A percentile compares a stretch with the other conserved stretches of the same genome.
Evolutionary conservation across 2,113 vertebrate genomes (phyloP).

Genomic region (Hemiprocne comata): DNA sequence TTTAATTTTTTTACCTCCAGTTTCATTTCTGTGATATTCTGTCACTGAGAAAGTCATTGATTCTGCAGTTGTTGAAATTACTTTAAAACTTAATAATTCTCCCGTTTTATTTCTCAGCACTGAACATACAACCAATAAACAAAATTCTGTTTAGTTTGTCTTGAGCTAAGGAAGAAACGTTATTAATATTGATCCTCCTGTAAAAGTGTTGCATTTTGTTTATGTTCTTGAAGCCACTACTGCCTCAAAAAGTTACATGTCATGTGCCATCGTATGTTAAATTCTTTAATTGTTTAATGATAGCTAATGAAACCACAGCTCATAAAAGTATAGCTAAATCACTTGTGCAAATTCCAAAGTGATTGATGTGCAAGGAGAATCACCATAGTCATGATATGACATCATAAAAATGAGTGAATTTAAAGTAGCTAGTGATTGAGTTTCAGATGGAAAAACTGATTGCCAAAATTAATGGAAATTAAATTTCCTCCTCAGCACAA

Average conservation of each 20-base stretch:
- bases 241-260: background rate
- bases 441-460: background rate
- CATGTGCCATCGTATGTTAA: background rate
- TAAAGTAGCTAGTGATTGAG: background rate
- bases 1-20: background rate
- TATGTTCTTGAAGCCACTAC: background rate
- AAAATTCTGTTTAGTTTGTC: background rate
- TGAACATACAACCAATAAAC: background rate
- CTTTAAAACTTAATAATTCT: background rate
- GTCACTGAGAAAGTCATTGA: background rate
- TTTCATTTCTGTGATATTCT: background rate
- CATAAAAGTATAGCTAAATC: background rate
- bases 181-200: background rate
- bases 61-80: background rate
- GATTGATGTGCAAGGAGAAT: background rate
- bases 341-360: background rate
- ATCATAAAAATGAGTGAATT: background rate
- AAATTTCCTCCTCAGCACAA: background rate
- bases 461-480: background rate
- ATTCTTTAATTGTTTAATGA: background rate
- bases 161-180: background rate
- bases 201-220: background rate
- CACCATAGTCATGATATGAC: fast-evolving
- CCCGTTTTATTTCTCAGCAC: background rate
- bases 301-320: background rate